These are phyloP conservation scores for Trididemnum miniatum DNA, from an alignment of 23 tunicate species.

Conservation along the genomic window DNA sequence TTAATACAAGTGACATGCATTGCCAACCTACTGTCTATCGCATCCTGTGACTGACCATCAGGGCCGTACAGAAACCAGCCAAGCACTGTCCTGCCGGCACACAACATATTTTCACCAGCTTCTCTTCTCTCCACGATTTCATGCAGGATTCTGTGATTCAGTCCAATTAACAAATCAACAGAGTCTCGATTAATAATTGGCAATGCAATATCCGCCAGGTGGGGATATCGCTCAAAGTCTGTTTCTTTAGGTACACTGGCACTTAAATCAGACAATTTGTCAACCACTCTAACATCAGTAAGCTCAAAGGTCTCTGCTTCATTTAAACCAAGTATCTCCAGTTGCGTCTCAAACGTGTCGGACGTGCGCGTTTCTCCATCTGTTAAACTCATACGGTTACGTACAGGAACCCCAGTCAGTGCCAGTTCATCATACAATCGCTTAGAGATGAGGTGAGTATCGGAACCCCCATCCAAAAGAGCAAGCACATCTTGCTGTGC, in stretches of 20 bases:
- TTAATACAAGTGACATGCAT: too few species aligned
- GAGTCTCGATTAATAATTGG: background rate
- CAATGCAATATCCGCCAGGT: background rate
- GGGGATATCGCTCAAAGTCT: constrained; percentile 6
- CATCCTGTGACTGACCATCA: too few species aligned
- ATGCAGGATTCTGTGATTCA: constrained; percentile 25
- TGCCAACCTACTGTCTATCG: too few species aligned
- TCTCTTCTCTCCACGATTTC: background rate
- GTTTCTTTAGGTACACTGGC: background rate
- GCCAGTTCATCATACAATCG: constrained; percentile 1
- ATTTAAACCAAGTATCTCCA: background rate
- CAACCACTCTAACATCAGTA: background rate
- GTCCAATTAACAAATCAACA: constrained; percentile 9
- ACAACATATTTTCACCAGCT: constrained; percentile 1
- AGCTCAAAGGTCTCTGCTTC: background rate
- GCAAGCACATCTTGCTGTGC: background rate
- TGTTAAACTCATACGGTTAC: background rate
- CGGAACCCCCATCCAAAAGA: background rate
- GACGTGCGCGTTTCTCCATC: background rate
- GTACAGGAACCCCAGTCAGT: background rate
- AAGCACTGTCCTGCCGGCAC: background rate
- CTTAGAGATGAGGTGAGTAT: constrained; percentile 2
- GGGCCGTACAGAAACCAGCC: background rate
- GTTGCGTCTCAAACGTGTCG: background rate
- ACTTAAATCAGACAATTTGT: constrained; percentile 2